Base-by-base conservation (phyloP, 1,140 invertebrate genomes). In the Lanistes nyassanus region DNA sequence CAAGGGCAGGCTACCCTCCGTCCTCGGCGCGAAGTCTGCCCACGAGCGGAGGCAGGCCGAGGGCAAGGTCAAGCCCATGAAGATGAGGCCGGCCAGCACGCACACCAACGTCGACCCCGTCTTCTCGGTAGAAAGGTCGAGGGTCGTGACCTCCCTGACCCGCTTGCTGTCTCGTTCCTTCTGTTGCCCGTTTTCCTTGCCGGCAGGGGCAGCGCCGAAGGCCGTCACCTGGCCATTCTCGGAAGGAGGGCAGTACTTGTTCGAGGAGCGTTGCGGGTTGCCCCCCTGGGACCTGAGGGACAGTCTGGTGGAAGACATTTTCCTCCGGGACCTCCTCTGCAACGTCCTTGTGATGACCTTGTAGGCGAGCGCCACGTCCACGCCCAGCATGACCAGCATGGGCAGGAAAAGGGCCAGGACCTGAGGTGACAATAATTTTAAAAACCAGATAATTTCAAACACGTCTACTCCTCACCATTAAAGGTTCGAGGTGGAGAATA, bases 21-120 rank as follows among this genome's bases (percentile, higher is more conserved):
- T 60, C 16, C 56, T 26, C 47, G 34, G 29, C 34, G 42, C 34
- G 64, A 75, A 75, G 36, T 29, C 67, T 11, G 67, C 53, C 29
- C 53, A 47, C 4, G 65, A 51, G 6, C 74, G 47, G 3, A 75
- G 64, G 47, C 37, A 67, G 13, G 53, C 37, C 11, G 74, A 75
- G 1, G 74, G 74, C 9, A 75, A 34, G 26, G 74, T 67, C 23
- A 75, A 65, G 9, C 5, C 53, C 21, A 75, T 58, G 65, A 67
- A 75, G 13, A 67, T 26, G 4, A 75, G 26, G 11, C 74, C 74
- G 19, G 64, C 26, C 23, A 67, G 31, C 26, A 68, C 39, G 11
- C 60, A 64, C 31, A 67, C 37, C 23, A 56, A 13, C 21, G 74
- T 75, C 11, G 58, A 13, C 1, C 65, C 5, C 16, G 31, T 37